Evolutionary conservation across 2,113 vertebrate species (phyloP).

Genomic region (Myotis lucifugus): DNA sequence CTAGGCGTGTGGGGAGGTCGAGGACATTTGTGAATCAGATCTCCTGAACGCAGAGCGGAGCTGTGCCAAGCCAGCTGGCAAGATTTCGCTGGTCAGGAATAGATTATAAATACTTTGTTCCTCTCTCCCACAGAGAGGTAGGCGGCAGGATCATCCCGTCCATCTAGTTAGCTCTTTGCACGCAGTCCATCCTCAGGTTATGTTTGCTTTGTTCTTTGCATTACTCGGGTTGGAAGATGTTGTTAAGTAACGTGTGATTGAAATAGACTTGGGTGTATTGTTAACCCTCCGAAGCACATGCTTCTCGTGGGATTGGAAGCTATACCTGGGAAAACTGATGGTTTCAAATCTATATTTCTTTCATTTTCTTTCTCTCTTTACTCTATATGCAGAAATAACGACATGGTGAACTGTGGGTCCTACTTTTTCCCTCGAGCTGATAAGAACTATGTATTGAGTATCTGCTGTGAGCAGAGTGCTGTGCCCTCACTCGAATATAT

Average conservation of each 20-base stretch:
- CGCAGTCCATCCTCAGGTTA: not conserved
- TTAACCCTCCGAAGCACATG: not conserved
- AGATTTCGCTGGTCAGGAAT: not conserved
- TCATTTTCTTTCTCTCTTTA: not conserved
- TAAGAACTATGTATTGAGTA: not conserved
- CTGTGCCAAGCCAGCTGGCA: not conserved
- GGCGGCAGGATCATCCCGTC: not conserved
- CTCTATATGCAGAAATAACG: not conserved
- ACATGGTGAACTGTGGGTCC: not conserved
- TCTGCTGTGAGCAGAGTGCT: not conserved
- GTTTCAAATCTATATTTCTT: not conserved
- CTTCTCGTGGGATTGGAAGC: not conserved
- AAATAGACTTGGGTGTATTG: not conserved
- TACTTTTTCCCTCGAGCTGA: not conserved
- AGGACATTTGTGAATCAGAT: not conserved
- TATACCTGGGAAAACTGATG: not conserved
- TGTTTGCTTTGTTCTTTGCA: not conserved
- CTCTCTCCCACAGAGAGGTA: not conserved
- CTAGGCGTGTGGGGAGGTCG: not conserved
- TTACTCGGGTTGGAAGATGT: not conserved
- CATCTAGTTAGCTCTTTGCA: not conserved
- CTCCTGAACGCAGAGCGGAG: not conserved
- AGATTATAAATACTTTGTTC: not conserved
- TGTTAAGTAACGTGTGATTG: not conserved
- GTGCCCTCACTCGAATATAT: not conserved